Percentiles rank a stretch among this genome's conserved stretches.
These are phyloP conservation scores for Epinephelus awoara DNA, from an alignment of 2,797 vertebrate genomes.

Conservation along the genomic window DNA sequence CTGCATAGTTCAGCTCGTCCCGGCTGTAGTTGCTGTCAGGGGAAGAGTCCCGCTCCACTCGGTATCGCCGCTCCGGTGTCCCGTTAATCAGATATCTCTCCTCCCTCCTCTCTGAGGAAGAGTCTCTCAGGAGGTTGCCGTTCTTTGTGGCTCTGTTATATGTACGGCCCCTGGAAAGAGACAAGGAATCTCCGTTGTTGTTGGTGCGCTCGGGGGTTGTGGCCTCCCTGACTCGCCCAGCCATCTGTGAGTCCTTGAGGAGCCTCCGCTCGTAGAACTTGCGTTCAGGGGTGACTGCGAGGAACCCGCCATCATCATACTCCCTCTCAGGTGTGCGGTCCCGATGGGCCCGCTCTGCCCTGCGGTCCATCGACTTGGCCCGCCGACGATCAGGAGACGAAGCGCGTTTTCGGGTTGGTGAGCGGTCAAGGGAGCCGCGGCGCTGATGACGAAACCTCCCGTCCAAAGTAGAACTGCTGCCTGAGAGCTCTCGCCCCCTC, in stretches of 20 bases:
- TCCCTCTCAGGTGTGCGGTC: slow-evolving; percentile 91
- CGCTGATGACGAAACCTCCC: slow-evolving; percentile 77
- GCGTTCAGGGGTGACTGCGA: slow-evolving; percentile 82
- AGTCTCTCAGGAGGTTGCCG: slow-evolving; percentile 86
- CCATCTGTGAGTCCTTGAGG: slow-evolving; percentile 76
- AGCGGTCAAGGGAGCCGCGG: slow-evolving; percentile 92
- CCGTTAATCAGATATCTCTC: slow-evolving; percentile 79
- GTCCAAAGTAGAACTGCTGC: slow-evolving; percentile 79
- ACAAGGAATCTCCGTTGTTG: slow-evolving; percentile 71
- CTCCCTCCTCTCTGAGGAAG: slow-evolving; percentile 87
- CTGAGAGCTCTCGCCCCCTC: slow-evolving; percentile 82
- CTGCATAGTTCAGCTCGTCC: slow-evolving; percentile 83
- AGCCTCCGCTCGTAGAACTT: slow-evolving; percentile 75
- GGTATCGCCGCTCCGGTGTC: slow-evolving; percentile 80
- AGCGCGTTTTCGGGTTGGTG: slow-evolving; percentile 86
- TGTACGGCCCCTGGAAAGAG: slow-evolving; percentile 81
- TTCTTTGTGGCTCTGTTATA: slow-evolving; percentile 87
- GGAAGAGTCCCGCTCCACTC: slow-evolving; percentile 82
- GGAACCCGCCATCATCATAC: slow-evolving; percentile 83
- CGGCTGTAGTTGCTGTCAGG: slow-evolving; percentile 86
- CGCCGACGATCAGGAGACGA: slow-evolving; percentile 89
- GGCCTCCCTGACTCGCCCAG: slow-evolving; percentile 72
- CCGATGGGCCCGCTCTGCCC: slow-evolving; percentile 79
- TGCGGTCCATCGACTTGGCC: slow-evolving; percentile 88
- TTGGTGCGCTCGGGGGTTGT: slow-evolving; percentile 78